Base-by-base conservation (phyloP, 2,113 vertebrate genomes). In the Dasyornis broadbenti region DNA sequence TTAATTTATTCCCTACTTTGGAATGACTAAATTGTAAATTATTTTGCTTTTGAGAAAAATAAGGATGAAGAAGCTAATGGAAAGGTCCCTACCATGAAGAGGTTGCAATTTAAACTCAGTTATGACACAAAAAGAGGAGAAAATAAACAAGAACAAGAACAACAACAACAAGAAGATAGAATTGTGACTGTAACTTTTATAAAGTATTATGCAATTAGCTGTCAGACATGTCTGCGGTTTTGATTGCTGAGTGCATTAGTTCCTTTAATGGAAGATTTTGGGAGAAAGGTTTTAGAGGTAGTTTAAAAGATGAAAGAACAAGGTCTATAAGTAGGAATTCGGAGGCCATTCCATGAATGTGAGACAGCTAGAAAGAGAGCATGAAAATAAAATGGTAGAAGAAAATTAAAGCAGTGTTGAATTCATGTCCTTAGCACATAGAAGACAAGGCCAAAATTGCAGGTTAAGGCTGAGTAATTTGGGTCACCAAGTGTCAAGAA, bases 381-480 rank as follows among this genome's bases (percentile, higher is more conserved):
- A 45, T 52, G 60, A 83, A 88, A 63, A 83, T 86, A 83, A 83
- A 94, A 84, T 40, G 40, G 60, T 44, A 86, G 52, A 89, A 84
- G 49, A 64, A 96, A 94, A 91, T 89, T 86, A 82, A 94, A 84
- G 26, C 44, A 78, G 15, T 40, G 56, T 64, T 93, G 82, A 95
- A 95, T 90, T 94, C 52, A 84, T 60, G 83, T 91, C 69, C 83
- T 89, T 83, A 82, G 73, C 40, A 45, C 91, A 86, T 11, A 64
- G 68, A 86, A 68, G 86, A 78, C 61, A 82, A 91, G 80, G 65
- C 78, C 69, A 84, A 94, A 70, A 82, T 89, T 91, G 52, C 15
- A 89, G 95, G 92, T 95, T 93, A 94, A 93, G 47, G 52, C 91
- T 97, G 91, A 96, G 92, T 97, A 95, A 97, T 96, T 64, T 79